Conservation (phyloP, 2,888 invertebrate species). For the Ennomos fuscantarius region DNA sequence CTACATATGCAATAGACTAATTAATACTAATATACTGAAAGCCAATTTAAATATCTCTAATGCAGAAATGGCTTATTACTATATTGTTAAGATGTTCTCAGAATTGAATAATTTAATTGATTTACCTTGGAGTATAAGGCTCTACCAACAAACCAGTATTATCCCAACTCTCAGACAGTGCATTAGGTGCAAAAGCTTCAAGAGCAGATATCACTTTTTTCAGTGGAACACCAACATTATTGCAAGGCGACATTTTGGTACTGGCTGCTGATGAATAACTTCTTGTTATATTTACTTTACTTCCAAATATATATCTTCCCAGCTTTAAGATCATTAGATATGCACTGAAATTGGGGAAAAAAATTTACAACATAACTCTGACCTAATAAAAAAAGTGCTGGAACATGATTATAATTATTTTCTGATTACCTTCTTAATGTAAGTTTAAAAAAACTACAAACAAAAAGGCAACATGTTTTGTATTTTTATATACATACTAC, state of each 20-base stretch:
- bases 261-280: slow-evolving; percentile 46
- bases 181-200: slow-evolving; percentile 88
- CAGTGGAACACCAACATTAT: slow-evolving; percentile 74
- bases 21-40: too few species aligned
- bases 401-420: slow-evolving; percentile 1
- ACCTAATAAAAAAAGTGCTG: not conserved
- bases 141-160: slow-evolving; percentile 97
- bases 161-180: slow-evolving; percentile 95
- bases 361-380: not conserved
- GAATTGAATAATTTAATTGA: not conserved
- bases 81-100: too few species aligned
- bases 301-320: slow-evolving; percentile 50
- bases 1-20: too few species aligned
- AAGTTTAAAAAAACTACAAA: slow-evolving; percentile 13
- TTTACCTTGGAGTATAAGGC: slow-evolving; percentile 86
- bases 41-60: too few species aligned
- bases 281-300: slow-evolving; percentile 45
- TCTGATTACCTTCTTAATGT: too few species aligned
- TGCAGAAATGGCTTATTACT: too few species aligned
- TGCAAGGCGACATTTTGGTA: slow-evolving; percentile 62
- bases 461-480: slow-evolving; percentile 13
- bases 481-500: slow-evolving; percentile 13
- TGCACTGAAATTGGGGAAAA: slow-evolving; percentile 49
- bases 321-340: slow-evolving; percentile 69
- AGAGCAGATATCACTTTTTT: slow-evolving; percentile 84